phyloP scores from a whole-genome alignment of 2,888 invertebrate species.

The Deroplatys truncata region DNA sequence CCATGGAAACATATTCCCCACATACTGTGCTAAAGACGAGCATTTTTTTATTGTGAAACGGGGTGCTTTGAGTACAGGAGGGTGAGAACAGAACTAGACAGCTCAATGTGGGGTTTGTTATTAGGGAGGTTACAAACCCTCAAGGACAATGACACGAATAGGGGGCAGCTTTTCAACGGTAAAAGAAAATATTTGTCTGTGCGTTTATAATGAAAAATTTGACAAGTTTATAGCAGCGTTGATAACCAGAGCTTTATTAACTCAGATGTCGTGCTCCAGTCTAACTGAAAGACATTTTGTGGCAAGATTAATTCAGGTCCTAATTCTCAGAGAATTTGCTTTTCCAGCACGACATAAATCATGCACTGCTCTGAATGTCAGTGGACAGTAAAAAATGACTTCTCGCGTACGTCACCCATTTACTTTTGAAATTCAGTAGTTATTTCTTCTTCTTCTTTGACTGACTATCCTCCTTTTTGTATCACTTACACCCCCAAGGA shows the following conservation, averaged over 20 bases:
- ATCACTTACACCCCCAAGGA: no score
- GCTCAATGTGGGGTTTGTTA: constrained; percentile 3
- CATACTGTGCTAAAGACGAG: neutral
- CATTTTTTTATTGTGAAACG: neutral
- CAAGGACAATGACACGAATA: neutral
- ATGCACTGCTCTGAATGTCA: no score
- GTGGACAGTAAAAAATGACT: no score
- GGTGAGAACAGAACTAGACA: constrained; percentile 3
- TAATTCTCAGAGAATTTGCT: neutral
- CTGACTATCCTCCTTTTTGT: no score
- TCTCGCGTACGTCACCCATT: no score
- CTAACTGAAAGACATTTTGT: neutral
- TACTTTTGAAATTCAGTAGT: no score
- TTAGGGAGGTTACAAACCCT: neutral
- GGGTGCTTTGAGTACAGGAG: neutral
- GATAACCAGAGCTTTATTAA: neutral
- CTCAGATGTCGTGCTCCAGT: neutral
- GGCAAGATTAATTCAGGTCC: neutral
- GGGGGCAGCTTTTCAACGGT: neutral
- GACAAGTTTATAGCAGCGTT: neutral
- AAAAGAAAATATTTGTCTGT: neutral
- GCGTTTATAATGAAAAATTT: neutral
- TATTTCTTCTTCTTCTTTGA: no score
- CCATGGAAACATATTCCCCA: neutral
- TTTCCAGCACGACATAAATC: no score